Evolutionary conservation across 2,797 vertebrate genomes (phyloP), one percentile per base, ranked within the genome.

Genomic region (Danio albolineatus): DNA sequence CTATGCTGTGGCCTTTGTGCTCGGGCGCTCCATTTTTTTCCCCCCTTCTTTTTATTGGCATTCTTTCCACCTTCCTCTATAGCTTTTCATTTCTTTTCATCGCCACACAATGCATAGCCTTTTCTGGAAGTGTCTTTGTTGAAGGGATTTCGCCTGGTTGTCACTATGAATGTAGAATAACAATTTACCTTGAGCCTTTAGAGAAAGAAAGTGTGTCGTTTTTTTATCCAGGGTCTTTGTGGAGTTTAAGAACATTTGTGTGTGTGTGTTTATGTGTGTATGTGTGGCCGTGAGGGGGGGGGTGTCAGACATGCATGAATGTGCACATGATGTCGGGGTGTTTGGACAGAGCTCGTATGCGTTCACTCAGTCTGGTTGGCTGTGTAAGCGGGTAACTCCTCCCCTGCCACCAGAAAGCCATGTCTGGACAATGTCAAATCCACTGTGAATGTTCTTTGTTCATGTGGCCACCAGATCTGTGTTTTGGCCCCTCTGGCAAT

Each of bases 161-260:
- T 93, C 91, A 82, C 89, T 88, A 91, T 84, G 88, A 87, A 88
- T 91, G 89, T 89, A 83, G 90, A 91, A 86, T 76, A 77, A 90
- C 86, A 88, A 70, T 76, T 88, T 86, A 74, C 12, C 19, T 51
- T 39, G 84, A 85, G 83, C 86, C 84, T 87, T 87, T 65, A 10
- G 28, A 88, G 85, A 82, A 86, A 75, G 75, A 89, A 90, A 89
- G 86, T 82, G 84, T 78, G 87, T 83, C 12, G 14, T 73, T 78
- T 78, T 46, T 69, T 51, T 13, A 48, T 10, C 43, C 13, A 9
- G 28, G 43, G n/a, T 57, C 48, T 79, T 62, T 51, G 72, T 17
- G 36, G 6, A 12, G 28, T 17, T 48, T 67, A 46, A 21, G 44
- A 66, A 43, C 7, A 49, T 60, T 43, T 19, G 10, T 53, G 16